phyloP scores from a whole-genome alignment of 2,888 invertebrate genomes.

The Hydrotaea cyrtoneurina region DNA sequence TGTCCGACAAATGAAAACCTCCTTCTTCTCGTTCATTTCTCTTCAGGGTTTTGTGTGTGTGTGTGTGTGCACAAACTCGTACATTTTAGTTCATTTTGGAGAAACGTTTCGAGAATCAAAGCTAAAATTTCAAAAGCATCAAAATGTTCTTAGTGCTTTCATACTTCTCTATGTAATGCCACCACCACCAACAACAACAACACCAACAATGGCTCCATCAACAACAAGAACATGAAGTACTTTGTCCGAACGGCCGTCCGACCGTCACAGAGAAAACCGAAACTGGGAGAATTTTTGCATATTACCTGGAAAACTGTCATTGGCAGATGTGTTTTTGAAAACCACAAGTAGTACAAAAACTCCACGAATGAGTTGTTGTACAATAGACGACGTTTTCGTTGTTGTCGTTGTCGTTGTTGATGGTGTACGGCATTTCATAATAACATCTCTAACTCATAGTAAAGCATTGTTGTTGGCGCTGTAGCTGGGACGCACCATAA shows the following conservation, averaged over 20 bases:
- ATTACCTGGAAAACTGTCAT: slow-evolving; percentile 79
- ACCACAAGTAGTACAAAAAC: slow-evolving; percentile 67
- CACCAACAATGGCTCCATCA: slow-evolving; percentile 7
- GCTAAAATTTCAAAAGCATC: slow-evolving; percentile 49
- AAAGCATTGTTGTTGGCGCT: slow-evolving; percentile 34
- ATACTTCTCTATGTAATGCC: not conserved
- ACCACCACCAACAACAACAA: slow-evolving; percentile 25
- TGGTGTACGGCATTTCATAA: slow-evolving; percentile 52
- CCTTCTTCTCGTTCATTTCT: not conserved
- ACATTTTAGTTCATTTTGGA: slow-evolving; percentile 22
- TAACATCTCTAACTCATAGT: slow-evolving; percentile 53
- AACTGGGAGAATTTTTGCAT: slow-evolving; percentile 77
- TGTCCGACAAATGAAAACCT: not conserved
- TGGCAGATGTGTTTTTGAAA: slow-evolving; percentile 73
- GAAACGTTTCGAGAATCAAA: slow-evolving; percentile 43
- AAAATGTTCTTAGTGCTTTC: slow-evolving; percentile 13
- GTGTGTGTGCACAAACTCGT: too few species aligned
- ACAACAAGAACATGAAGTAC: slow-evolving; percentile 45
- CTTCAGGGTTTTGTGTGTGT: not conserved
- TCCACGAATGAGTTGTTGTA: slow-evolving; percentile 48
- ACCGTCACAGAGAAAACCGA: slow-evolving; percentile 63
- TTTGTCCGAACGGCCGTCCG: slow-evolving; percentile 57
- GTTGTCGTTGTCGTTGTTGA: slow-evolving; percentile 26
- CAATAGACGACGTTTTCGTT: slow-evolving; percentile 15
- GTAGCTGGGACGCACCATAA: not conserved